Conservation (phyloP, 2,113 vertebrate species). For the Acinonyx jubatus region DNA sequence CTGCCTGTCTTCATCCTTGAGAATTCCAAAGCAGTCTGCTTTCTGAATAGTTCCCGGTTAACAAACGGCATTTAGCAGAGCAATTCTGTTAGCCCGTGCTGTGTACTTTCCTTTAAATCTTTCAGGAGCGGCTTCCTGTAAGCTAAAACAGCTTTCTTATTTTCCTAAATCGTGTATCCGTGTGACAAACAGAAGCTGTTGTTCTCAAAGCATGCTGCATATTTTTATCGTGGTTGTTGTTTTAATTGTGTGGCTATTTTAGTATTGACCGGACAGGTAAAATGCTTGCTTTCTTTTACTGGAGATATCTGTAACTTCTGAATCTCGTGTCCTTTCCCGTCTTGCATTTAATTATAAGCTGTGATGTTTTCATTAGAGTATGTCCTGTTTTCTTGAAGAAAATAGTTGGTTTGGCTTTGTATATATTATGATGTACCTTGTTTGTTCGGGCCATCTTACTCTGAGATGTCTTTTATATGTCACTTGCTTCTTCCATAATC, state of each 20-base stretch:
- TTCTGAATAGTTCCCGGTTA: conserved; percentile 49
- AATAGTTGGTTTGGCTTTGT: not conserved
- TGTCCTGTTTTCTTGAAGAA: conserved; percentile 55
- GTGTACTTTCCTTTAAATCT: not conserved
- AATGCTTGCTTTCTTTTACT: not conserved
- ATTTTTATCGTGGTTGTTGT: conserved; percentile 32
- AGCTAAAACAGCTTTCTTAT: not conserved
- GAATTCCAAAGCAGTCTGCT: conserved; percentile 60
- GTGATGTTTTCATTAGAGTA: not conserved
- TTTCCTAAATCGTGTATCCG: not conserved
- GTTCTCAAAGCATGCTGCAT: conserved; percentile 79
- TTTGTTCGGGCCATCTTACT: not conserved
- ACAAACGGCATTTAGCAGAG: not conserved
- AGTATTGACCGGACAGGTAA: not conserved
- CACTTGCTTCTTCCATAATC: not conserved
- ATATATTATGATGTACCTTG: not conserved
- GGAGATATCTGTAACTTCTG: not conserved
- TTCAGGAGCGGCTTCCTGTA: conserved; percentile 39
- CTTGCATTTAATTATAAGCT: not conserved
- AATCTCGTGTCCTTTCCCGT: not conserved
- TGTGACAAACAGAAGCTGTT: conserved; percentile 49
- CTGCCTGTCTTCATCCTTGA: conserved; percentile 59
- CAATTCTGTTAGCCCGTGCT: not conserved
- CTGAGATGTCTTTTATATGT: not conserved
- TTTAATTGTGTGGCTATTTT: conserved; percentile 45